Evolutionary conservation across 2,888 invertebrate species (phyloP).

Genomic region (Mesochorus sp.): DNA sequence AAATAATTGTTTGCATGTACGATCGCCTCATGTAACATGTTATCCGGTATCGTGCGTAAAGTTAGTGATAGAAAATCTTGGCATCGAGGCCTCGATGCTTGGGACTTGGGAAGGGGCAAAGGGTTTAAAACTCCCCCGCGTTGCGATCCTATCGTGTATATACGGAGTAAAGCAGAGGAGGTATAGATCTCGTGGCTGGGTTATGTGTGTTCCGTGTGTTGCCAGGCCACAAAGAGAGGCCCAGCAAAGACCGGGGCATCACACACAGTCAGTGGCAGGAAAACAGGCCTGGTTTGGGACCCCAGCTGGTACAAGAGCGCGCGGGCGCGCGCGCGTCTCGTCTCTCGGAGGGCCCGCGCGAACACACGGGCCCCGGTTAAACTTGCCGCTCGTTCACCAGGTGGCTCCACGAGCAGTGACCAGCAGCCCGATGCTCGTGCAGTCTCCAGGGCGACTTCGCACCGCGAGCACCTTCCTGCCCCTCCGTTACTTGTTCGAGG

Average conservation of each 20-base stretch:
- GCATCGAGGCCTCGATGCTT: neutral
- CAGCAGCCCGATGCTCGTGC: slow-evolving; percentile 85
- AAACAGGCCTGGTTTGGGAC: slow-evolving; percentile 46
- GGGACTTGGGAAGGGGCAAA: neutral
- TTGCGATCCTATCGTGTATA: slow-evolving; percentile 62
- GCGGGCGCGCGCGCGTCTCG: slow-evolving; percentile 82
- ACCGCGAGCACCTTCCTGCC: slow-evolving; percentile 83
- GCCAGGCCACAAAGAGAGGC: slow-evolving; percentile 70
- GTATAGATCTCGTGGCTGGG: slow-evolving; percentile 77
- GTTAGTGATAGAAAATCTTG: neutral
- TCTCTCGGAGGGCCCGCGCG: slow-evolving; percentile 24
- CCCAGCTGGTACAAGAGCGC: slow-evolving; percentile 68
- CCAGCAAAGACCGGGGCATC: slow-evolving; percentile 22
- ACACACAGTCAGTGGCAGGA: slow-evolving; percentile 27
- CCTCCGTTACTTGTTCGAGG: slow-evolving; percentile 60
- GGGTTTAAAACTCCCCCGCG: slow-evolving; percentile 57
- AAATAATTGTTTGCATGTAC: slow-evolving; percentile 24
- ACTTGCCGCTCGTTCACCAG: slow-evolving; percentile 80
- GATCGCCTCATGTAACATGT: neutral
- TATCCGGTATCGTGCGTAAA: neutral
- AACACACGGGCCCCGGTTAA: slow-evolving; percentile 73
- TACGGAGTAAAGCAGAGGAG: neutral
- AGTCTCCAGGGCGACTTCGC: slow-evolving; percentile 87
- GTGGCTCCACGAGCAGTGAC: slow-evolving; percentile 86
- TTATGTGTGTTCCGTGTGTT: slow-evolving; percentile 81